These are phyloP conservation scores for Oceanodroma leucorhoa DNA, from an alignment of 2,797 vertebrate genomes.

Conservation along the genomic window DNA sequence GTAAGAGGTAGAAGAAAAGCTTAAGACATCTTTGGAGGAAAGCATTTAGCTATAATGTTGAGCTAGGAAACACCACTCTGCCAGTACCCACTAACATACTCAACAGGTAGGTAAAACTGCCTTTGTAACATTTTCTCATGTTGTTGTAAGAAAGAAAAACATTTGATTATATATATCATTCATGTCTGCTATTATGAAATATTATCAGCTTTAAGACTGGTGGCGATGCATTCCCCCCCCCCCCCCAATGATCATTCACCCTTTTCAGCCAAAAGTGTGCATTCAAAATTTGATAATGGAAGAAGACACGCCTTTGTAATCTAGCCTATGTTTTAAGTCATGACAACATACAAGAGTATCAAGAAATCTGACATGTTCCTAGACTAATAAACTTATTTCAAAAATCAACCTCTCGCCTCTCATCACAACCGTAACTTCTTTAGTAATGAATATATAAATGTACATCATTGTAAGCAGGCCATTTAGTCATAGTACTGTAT, in stretches of 20 bases:
- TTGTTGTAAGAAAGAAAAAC: not conserved
- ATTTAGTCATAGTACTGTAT: not conserved
- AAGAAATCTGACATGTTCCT: not conserved
- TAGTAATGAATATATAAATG: not conserved
- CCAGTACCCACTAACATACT: not conserved
- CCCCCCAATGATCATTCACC: not conserved
- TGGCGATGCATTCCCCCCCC: rapidly evolving
- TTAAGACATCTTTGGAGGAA: not conserved
- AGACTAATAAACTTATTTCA: not conserved
- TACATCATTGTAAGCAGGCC: not conserved
- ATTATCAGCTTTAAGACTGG: not conserved
- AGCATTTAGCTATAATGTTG: not conserved
- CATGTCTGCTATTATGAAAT: not conserved
- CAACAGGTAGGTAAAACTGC: not conserved
- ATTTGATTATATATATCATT: not conserved
- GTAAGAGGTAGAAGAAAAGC: not conserved
- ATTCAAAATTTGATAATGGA: not conserved
- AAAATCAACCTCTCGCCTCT: not conserved
- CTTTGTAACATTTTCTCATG: not conserved
- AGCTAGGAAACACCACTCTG: not conserved
- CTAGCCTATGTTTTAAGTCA: not conserved
- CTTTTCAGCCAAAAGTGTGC: not conserved
- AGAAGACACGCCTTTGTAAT: not conserved
- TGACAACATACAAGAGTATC: not conserved
- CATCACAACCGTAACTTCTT: not conserved